Evolutionary conservation across 2,797 vertebrate genomes (phyloP).

Genomic region (Melanotaenia trifasciata): DNA sequence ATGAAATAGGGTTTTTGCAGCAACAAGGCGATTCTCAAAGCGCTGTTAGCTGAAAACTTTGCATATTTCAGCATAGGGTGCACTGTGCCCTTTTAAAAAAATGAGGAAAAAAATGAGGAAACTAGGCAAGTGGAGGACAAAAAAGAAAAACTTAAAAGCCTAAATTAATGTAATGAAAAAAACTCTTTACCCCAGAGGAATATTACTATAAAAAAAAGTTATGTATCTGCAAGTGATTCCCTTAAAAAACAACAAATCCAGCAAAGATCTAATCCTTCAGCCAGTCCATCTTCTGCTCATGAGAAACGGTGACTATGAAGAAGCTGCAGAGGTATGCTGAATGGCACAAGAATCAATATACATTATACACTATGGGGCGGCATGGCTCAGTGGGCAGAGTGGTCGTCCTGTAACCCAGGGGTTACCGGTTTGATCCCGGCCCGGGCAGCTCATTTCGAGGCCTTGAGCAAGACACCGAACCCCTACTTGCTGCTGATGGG

Average conservation of each 20-base stretch:
- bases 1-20: background rate
- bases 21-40: background rate
- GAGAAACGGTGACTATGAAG: background rate
- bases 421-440: too few species aligned
- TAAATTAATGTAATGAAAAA: too few species aligned
- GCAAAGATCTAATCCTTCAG: background rate
- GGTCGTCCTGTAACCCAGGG: too few species aligned
- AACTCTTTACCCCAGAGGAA: too few species aligned
- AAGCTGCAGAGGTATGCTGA: background rate
- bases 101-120: background rate
- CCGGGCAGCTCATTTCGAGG: too few species aligned
- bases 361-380: too few species aligned
- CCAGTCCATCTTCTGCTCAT: background rate
- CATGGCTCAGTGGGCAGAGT: too few species aligned
- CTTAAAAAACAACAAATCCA: background rate
- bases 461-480: too few species aligned
- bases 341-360: background rate
- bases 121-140: background rate
- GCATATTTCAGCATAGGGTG: background rate
- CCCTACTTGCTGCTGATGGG: too few species aligned
- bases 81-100: too few species aligned
- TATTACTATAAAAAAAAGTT: too few species aligned
- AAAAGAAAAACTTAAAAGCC: background rate
- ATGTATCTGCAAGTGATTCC: too few species aligned
- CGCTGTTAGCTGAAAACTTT: background rate